These are phyloP conservation scores for Notocelia uddmanniana DNA, from an alignment of 2,888 invertebrate species.

Conservation along the genomic window DNA sequence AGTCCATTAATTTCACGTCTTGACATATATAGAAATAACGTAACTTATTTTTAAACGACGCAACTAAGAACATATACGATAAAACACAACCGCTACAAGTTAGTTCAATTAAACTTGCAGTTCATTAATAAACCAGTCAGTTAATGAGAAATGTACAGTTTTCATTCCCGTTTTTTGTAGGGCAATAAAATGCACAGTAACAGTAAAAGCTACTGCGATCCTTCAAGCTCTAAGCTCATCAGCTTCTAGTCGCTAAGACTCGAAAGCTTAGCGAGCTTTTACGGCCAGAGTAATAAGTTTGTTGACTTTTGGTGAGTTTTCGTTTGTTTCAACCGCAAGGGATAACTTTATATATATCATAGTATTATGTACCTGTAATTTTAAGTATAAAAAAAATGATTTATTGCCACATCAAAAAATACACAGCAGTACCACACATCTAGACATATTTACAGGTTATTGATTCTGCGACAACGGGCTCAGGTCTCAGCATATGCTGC, in stretches of 20 bases:
- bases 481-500: no score
- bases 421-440: no score
- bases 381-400: no score
- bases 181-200: constrained; percentile 38
- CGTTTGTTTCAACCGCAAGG: background rate
- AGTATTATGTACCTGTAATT: no score
- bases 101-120: background rate
- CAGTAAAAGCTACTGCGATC: constrained; percentile 34
- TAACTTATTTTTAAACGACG: background rate
- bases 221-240: constrained; percentile 40
- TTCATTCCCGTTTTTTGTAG: constrained; percentile 20
- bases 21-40: background rate
- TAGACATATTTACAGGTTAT: no score
- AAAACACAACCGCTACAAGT: background rate
- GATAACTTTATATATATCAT: background rate
- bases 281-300: constrained; percentile 39
- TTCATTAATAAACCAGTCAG: constrained; percentile 8
- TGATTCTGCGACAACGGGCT: no score
- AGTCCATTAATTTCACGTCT: background rate
- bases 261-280: constrained; percentile 42
- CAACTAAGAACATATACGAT: no score
- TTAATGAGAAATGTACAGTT: constrained; percentile 15
- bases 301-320: constrained; percentile 16
- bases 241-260: constrained; percentile 41
- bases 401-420: no score